Conservation (phyloP, 1,140 invertebrate genomes). For the Lithobius niger region DNA sequence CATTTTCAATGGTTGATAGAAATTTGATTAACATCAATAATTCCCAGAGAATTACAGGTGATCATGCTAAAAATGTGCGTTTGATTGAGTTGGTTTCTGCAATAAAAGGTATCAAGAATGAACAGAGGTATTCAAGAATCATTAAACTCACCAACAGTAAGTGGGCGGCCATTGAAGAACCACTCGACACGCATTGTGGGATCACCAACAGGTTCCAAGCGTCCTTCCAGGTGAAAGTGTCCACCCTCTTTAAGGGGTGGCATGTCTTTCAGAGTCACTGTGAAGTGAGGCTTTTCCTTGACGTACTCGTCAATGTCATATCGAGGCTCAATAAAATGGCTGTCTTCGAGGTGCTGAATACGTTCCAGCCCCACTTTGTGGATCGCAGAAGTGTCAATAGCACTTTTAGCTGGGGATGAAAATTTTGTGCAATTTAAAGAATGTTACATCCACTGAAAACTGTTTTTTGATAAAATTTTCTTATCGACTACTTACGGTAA, state of each 20-base stretch:
- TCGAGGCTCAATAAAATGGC: slow-evolving; percentile 68
- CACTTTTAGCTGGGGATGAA: slow-evolving; percentile 40
- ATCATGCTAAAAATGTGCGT: no score
- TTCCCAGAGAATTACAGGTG: no score
- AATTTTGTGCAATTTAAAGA: no score
- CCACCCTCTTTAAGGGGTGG: slow-evolving; percentile 75
- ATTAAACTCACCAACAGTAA: slow-evolving; percentile 53
- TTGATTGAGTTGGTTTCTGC: no score
- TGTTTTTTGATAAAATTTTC: neutral
- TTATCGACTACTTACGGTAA: slow-evolving; percentile 39
- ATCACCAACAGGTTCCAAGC: slow-evolving; percentile 84
- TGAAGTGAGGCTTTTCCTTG: slow-evolving; percentile 81
- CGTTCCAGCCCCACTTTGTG: slow-evolving; percentile 70
- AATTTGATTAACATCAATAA: no score
- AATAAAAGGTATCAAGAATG: no score
- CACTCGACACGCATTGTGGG: slow-evolving; percentile 92
- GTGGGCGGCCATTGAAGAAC: slow-evolving; percentile 79
- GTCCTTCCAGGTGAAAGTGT: slow-evolving; percentile 78
- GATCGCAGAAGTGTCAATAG: slow-evolving; percentile 70
- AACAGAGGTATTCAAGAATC: no score
- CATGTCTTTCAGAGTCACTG: slow-evolving; percentile 65
- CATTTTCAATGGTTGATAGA: no score
- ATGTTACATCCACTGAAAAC: no score
- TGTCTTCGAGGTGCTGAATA: slow-evolving; percentile 70
- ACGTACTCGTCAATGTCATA: slow-evolving; percentile 85